These are phyloP conservation scores for Pangasianodon hypophthalmus DNA, from an alignment of 2,113 vertebrate genomes.

Conservation along the genomic window DNA sequence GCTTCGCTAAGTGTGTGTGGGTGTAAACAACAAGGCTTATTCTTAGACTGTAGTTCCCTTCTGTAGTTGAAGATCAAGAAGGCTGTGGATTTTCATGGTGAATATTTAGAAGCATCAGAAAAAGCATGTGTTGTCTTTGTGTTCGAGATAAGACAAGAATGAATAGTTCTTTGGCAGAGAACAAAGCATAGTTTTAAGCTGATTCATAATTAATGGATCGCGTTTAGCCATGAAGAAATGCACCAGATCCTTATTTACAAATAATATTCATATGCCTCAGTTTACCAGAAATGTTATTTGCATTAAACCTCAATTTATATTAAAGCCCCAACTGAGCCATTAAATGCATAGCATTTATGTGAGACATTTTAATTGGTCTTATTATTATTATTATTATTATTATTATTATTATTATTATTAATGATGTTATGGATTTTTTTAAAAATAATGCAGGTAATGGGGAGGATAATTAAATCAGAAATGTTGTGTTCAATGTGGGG, in stretches of 20 bases:
- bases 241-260: neutral
- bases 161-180: neutral
- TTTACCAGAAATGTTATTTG: neutral
- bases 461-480: neutral
- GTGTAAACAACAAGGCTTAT: conserved; percentile 36
- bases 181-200: neutral
- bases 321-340: neutral
- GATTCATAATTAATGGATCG: neutral
- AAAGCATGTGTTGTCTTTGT: conserved; percentile 22
- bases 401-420: neutral
- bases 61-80: neutral
- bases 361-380: neutral
- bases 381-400: neutral
- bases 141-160: conserved; percentile 5
- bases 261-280: neutral
- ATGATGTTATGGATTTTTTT: no score
- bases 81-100: conserved; percentile 18
- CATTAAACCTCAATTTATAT: neutral
- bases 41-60: conserved; percentile 2
- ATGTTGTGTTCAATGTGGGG: neutral
- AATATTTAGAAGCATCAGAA: conserved; percentile 27
- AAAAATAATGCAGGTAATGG: neutral
- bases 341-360: neutral
- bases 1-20: conserved; percentile 16
- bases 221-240: neutral